A percentile compares a stretch with the other conserved stretches of the same genome.
Conservation (phyloP, 1,140 invertebrate genomes). For the Drosophila sproati region DNA sequence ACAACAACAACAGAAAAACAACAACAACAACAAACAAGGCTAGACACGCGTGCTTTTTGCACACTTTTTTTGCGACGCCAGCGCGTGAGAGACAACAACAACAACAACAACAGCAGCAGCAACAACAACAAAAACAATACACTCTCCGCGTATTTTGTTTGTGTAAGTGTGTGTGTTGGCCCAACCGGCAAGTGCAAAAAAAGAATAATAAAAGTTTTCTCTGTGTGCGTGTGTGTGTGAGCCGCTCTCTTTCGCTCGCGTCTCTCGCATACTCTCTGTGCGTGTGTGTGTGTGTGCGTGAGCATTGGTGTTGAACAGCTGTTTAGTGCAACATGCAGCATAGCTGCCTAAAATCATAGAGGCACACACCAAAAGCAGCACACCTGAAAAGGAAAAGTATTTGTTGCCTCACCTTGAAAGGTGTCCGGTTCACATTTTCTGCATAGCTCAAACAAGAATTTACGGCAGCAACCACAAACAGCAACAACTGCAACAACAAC, state of each 20-base stretch:
- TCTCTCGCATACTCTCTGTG: slow-evolving; percentile 28
- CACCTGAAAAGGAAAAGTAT: neutral
- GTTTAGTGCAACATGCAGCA: slow-evolving; percentile 61
- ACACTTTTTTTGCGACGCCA: slow-evolving; percentile 34
- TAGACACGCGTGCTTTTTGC: slow-evolving; percentile 46
- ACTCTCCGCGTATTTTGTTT: slow-evolving; percentile 22
- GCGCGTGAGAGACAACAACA: slow-evolving; percentile 16
- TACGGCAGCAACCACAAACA: slow-evolving; percentile 19
- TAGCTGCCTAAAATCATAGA: slow-evolving; percentile 36
- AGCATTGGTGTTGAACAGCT: slow-evolving; percentile 66
- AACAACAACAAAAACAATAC: slow-evolving; percentile 1
- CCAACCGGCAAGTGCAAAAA: slow-evolving; percentile 53
- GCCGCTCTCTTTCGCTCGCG: slow-evolving; percentile 23
- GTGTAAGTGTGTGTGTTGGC: slow-evolving; percentile 23
- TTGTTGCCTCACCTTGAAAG: slow-evolving; percentile 1
- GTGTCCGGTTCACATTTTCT: slow-evolving; percentile 24
- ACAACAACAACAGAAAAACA: slow-evolving; percentile 20
- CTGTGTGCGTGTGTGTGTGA: slow-evolving; percentile 1
- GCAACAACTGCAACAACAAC: neutral
- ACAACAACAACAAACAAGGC: slow-evolving; percentile 27
- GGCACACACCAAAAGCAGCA: slow-evolving; percentile 11
- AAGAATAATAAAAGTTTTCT: slow-evolving; percentile 4
- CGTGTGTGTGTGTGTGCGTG: slow-evolving; percentile 47
- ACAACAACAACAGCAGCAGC: slow-evolving; percentile 10
- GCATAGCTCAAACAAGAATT: slow-evolving; percentile 42